Evolutionary conservation across 2,113 vertebrate genomes (phyloP), one percentile per base, ranked within the genome.

Genomic region (Hoplias malabaricus): DNA sequence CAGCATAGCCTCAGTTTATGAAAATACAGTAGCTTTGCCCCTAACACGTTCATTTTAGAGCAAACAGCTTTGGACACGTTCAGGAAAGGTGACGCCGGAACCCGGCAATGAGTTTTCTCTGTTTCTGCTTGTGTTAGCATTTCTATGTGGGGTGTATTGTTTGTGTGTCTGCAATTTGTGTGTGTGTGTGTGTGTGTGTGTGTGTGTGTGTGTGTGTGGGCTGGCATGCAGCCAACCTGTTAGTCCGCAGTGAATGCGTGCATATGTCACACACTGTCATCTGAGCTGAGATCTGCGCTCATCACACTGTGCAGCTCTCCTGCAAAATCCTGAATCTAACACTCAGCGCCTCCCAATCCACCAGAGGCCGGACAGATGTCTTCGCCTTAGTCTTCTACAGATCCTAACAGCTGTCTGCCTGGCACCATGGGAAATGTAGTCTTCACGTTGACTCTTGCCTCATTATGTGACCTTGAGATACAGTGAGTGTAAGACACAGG

Each of bases 401-500:
- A 69, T 50, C 67, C 21, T 14, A 54, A 53, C 68, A 36, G 48
- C 68, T 54, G 68, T 29, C 9, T 23, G 46, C 13, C 23, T 5
- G 53, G 46, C 68, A 54, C 31, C 46, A 53, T 70, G 48, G 68
- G 46, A 70, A 33, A 23, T 70, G 68, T 70, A 53, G 29, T 53
- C 46, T 36, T 70, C 46, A 19, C 2, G 6, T 29, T 63, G 16
- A 4, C 25, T 3, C 21, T 12, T 6, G 31, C 68, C 46, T 53
- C 31, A 54, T 70, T 34, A 25, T 70, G 36, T 70, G 68, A 70
- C 68, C 68, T 70, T 70, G 68, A 70, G 33, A 36, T 54, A 19
- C 43, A 46, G 65, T 8, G 23, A 29, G 36, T 5, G 21, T n/a
- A 21, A 7, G 23, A 11, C 23, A 0, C 7, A 16, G 11, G 38